Evolutionary conservation across 2,888 invertebrate genomes (phyloP).

Genomic region (Malthinus seriepunctatus): DNA sequence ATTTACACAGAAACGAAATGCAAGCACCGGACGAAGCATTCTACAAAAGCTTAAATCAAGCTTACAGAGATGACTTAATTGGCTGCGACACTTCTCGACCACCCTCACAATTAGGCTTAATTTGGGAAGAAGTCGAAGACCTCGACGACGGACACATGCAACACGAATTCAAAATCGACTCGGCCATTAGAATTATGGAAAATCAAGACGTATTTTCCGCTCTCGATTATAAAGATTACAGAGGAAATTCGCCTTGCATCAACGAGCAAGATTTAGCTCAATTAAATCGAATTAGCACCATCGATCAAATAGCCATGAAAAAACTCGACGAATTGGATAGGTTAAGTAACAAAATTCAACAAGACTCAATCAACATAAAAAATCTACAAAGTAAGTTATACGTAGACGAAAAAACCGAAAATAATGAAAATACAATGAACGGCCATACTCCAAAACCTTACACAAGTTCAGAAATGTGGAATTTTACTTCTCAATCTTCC

Average conservation of each 20-base stretch:
- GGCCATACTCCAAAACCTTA: conserved; percentile 72
- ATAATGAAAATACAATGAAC: conserved; percentile 64
- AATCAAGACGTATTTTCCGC: conserved; percentile 72
- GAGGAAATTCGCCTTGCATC: conserved; percentile 73
- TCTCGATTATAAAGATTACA: conserved; percentile 77
- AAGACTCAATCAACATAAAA: conserved; percentile 77
- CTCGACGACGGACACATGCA: conserved; percentile 53
- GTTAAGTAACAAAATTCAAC: conserved; percentile 74
- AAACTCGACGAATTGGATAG: conserved; percentile 79
- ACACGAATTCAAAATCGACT: conserved; percentile 53
- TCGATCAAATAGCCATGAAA: conserved; percentile 78
- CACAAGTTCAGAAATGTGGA: conserved; percentile 64
- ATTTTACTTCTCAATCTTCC: conserved; percentile 59
- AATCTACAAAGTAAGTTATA: conserved; percentile 72
- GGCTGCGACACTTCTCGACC: conserved; percentile 60
- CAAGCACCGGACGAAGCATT: conserved; percentile 80
- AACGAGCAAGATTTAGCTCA: conserved; percentile 79
- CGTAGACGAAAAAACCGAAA: conserved; percentile 62
- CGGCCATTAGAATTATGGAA: conserved; percentile 59
- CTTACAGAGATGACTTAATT: conserved; percentile 80
- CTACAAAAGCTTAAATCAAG: conserved; percentile 85
- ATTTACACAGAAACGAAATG: conserved; percentile 59
- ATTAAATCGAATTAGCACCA: conserved; percentile 72
- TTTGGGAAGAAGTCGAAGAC: conserved; percentile 78
- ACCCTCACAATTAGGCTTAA: conserved; percentile 79